A percentile compares a stretch with the other conserved stretches of the same genome.
Conservation (phyloP, 2,113 vertebrate genomes). For the Nesogale talazaci region DNA sequence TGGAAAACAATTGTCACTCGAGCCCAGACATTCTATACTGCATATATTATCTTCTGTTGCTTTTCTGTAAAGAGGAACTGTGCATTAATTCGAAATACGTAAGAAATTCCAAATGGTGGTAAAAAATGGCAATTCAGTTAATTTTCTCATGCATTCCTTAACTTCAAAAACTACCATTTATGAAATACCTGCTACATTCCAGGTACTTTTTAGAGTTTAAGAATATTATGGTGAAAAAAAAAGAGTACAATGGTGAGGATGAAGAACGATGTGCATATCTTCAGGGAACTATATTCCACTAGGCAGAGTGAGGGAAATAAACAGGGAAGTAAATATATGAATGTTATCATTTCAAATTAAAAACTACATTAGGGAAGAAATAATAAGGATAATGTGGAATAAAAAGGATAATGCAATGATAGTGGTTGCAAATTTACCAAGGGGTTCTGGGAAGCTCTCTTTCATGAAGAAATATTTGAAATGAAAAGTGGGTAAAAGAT, state of each 20-base stretch:
- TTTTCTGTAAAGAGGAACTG: conserved; percentile 8
- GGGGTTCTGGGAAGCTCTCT: neutral
- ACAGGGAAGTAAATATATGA: too few relatives aligned
- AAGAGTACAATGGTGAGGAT: too few relatives aligned
- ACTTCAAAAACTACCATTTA: neutral
- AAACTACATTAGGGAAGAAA: neutral
- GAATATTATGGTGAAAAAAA: neutral
- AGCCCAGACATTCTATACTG: neutral
- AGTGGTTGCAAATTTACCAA: neutral
- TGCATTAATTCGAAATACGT: conserved; percentile 15
- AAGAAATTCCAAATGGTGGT: neutral
- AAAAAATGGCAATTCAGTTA: conserved; percentile 13
- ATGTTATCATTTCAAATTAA: neutral
- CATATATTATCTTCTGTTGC: neutral
- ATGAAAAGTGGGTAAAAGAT: neutral
- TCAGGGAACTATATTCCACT: neutral
- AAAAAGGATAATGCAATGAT: neutral
- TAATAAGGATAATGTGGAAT: neutral
- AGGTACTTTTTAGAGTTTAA: neutral
- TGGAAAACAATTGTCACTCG: neutral
- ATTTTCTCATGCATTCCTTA: neutral
- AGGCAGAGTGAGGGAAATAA: neutral
- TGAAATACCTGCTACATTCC: neutral
- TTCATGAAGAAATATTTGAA: neutral
- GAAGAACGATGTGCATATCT: too few relatives aligned